Evolutionary conservation across 2,797 vertebrate genomes (phyloP), one percentile per base, ranked within the genome.

Genomic region (Typhlichthys eigenmanni): DNA sequence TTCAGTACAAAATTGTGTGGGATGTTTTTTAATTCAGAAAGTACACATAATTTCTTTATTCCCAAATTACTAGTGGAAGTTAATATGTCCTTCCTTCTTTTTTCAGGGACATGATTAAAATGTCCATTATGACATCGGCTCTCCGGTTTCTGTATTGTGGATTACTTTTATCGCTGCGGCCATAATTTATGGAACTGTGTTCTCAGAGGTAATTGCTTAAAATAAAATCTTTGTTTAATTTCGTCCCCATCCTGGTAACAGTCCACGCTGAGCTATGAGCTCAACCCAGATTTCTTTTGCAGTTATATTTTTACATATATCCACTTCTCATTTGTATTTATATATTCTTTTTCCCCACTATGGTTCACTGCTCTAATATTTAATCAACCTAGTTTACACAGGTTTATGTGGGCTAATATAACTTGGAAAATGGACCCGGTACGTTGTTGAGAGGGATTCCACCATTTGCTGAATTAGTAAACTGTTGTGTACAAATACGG

Each of bases 111-210:
- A 87, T 90, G 86, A 92, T 92, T 89, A 91, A 91, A 92, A 91
- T 89, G 89, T 89, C 87, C 87, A 90, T 91, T 90, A 91, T 90
- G 85, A 91, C 80, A 92, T 91, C 88, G 82, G 81, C 85, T 88
- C 88, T 91, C 91, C 87, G 88, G 82, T 90, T 91, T 89, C 87
- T 88, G 80, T 88, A 86, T 89, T 92, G 84, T 91, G 87, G 85
- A 92, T 91, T 92, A 90, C 86, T 89, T 90, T 91, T 90, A 91
- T 92, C 88, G 90, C 68, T 70, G 83, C 83, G 84, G 86, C 85
- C 86, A 85, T 88, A 90, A 92, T 91, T 91, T 87, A 90, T 85
- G 79, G 83, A 91, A 85, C 83, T 90, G 80, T 80, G 82, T 82
- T 85, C 86, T 90, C 87, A 75, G 80, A 87, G 85, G 87, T 92